A percentile compares a stretch with the other conserved stretches of the same genome.
Evolutionary conservation across 2,888 invertebrate species (phyloP).

Genomic region (Sycophila texana): DNA sequence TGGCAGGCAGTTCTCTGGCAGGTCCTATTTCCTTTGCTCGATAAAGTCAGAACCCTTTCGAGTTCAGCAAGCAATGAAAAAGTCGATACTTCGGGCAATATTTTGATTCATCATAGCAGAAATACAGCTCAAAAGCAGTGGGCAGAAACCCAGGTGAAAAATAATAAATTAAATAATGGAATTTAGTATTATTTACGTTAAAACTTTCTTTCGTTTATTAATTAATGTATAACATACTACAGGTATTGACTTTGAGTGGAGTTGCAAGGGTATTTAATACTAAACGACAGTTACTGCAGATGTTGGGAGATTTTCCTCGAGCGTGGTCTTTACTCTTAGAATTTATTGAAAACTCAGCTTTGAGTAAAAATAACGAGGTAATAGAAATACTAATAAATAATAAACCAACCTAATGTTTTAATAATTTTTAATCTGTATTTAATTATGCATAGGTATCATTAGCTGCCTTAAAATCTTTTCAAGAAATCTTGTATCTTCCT

Average conservation of each 20-base stretch:
- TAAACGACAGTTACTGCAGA: constrained; percentile 88
- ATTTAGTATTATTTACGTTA: background rate
- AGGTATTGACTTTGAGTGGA: constrained; percentile 91
- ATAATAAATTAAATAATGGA: background rate
- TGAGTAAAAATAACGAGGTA: constrained; percentile 94
- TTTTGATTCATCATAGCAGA: constrained; percentile 97
- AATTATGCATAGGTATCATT: constrained; percentile 84
- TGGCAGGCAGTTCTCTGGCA: constrained; percentile 98
- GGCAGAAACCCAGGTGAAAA: constrained; percentile 93
- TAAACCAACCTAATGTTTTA: background rate
- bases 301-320: constrained; percentile 92
- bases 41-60: constrained; percentile 89
- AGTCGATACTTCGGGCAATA: constrained; percentile 94
- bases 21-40: constrained; percentile 95
- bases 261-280: constrained; percentile 95
- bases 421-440: background rate
- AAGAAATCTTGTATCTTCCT: constrained; percentile 90
- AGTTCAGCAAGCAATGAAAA: constrained; percentile 86
- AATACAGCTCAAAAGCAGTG: constrained; percentile 99
- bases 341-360: constrained; percentile 94
- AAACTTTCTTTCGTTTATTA: background rate
- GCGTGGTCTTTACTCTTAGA: constrained; percentile 96
- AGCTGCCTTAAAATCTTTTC: constrained; percentile 96
- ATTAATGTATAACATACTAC: constrained; percentile 55
- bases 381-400: constrained; percentile 14